Evolutionary conservation across 2,113 vertebrate species (phyloP).

Genomic region (Colaptes auratus): DNA sequence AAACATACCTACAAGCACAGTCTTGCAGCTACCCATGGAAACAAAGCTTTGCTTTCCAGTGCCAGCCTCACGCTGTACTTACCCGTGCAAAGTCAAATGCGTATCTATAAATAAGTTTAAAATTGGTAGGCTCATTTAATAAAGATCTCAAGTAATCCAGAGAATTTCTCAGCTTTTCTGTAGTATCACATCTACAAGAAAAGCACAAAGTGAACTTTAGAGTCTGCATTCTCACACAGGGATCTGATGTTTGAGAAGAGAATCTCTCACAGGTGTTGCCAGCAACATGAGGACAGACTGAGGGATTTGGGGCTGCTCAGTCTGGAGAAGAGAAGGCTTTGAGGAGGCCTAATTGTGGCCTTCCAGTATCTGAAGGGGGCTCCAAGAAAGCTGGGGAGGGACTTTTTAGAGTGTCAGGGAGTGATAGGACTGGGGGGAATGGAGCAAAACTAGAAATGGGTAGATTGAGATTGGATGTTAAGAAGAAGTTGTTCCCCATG

Average conservation of each 20-base stretch:
- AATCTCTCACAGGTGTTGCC: background rate
- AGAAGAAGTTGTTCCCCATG: no score
- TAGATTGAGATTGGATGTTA: no score
- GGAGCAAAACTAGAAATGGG: no score
- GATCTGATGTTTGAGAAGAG: background rate
- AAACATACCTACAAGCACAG: background rate
- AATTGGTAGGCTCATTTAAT: slow-evolving; percentile 95
- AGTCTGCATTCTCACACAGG: background rate
- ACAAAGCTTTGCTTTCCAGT: background rate
- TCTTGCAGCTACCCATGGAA: background rate
- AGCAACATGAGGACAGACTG: background rate
- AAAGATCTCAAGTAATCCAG: slow-evolving; percentile 98
- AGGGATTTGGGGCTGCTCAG: no score
- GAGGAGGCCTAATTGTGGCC: no score
- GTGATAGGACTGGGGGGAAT: no score
- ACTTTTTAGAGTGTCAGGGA: no score
- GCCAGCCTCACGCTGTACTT: slow-evolving; percentile 73
- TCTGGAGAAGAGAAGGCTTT: no score
- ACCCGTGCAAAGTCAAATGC: slow-evolving; percentile 99
- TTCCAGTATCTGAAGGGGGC: no score
- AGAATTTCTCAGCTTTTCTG: slow-evolving; percentile 95
- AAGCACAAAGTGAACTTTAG: slow-evolving; percentile 13
- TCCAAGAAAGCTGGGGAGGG: no score
- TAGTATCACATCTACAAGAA: slow-evolving; percentile 92
- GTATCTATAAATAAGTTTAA: slow-evolving; percentile 99